Evolutionary conservation across 2,888 invertebrate genomes (phyloP), one percentile per base, ranked within the genome.

Genomic region (Metallyticus violacea): DNA sequence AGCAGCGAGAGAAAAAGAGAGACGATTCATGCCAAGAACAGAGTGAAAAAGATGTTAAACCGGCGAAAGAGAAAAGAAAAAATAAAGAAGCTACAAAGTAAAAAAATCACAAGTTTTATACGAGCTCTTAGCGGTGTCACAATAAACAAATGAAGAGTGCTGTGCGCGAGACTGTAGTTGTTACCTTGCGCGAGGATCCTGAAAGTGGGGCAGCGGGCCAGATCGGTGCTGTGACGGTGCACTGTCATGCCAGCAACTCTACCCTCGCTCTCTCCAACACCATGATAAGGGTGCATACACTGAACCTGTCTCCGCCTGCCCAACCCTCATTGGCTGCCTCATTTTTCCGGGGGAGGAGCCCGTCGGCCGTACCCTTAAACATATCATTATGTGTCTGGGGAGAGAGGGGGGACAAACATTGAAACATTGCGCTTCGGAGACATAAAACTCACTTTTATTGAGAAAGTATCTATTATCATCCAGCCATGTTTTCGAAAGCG

Each of bases 271-370:
- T 9, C n/a, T n/a, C n/a, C n/a, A n/a, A n/a, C n/a, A n/a, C 40
- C 22, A 62, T 62, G 83, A 83, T 83, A 83, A 83, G 83, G 83
- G 83, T 83, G 83, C 30, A 83, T 83, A 77, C 9, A 83, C 83
- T 77, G 27, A 77, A 83, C 76, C 83, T 83, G 83, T 77, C 83
- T 83, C 83, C 83, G 83, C 83, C 83, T 83, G 76, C 83, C 29
- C 25, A 22, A 22, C 83, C 28, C 27, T 83, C 77, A 83, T 83
- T 83, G 83, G 83, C 76, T 82, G 77, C 27, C 28, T 22, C 77
- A 28, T 82, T 28, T 77, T 83, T 29, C 27, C 83, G 27, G 29
- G 77, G 77, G 77, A 26, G 83, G 83, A 83, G 77, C 28, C 22
- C 27, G 7, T 79, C 40, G 40, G 15, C 40, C 40, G 40, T 62